phyloP scores from a whole-genome alignment of 2,797 vertebrate genomes.

The Microtus obscurus region DNA sequence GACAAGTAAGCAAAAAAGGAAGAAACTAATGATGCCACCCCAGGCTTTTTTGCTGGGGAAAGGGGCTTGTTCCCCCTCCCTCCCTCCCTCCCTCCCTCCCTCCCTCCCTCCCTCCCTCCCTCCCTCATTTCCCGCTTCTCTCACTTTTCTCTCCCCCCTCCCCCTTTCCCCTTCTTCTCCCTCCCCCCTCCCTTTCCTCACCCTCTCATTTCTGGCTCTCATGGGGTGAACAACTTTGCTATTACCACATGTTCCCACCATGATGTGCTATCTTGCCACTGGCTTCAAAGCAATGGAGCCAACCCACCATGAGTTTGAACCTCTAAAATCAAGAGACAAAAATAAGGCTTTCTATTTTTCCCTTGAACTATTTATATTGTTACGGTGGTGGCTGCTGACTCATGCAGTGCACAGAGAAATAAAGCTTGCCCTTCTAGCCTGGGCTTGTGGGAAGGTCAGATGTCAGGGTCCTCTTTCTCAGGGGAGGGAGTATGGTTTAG shows the following conservation, averaged over 20 bases:
- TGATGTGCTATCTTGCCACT: neutral
- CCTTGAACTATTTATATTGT: neutral
- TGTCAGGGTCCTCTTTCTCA: neutral
- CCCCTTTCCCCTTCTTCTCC: neutral
- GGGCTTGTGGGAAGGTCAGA: neutral
- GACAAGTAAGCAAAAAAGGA: neutral
- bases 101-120: no score
- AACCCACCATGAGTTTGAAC: neutral
- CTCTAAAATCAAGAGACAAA: neutral
- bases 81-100: no score
- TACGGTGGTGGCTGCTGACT: neutral
- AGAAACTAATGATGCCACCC: slow-evolving; percentile 9
- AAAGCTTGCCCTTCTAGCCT: neutral
- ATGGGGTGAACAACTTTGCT: neutral
- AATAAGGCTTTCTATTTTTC: neutral
- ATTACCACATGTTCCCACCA: neutral
- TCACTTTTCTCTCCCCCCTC: neutral
- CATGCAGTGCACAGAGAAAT: neutral
- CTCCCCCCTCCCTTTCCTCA: neutral
- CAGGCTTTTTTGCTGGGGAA: slow-evolving; percentile 18
- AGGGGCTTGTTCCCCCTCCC: neutral
- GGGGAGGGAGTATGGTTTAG: neutral
- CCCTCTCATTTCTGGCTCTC: neutral
- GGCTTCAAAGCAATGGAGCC: neutral
- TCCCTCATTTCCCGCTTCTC: neutral